phyloP scores from a whole-genome alignment of 2,797 vertebrate species.

The Podargus strigoides region DNA sequence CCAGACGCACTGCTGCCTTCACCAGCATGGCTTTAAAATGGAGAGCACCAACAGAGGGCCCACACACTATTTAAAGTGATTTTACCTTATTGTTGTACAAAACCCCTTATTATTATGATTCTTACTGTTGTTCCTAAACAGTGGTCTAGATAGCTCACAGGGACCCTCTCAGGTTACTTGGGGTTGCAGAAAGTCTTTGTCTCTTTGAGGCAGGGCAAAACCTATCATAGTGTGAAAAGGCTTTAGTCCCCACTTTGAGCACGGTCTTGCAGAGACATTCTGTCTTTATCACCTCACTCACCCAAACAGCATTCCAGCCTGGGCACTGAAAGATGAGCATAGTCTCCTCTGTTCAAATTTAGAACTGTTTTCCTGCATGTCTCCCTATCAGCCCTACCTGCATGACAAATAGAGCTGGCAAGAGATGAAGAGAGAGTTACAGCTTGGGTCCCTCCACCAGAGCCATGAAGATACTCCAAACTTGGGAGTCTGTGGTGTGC shows the following conservation, averaged over 20 bases:
- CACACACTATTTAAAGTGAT: rapidly evolving
- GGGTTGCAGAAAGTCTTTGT: not conserved
- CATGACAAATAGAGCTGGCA: not conserved
- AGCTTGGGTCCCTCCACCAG: not conserved
- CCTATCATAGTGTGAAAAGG: not conserved
- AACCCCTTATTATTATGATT: rapidly evolving
- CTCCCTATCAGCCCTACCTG: not conserved
- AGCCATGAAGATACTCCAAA: rapidly evolving
- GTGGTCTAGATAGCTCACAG: not conserved
- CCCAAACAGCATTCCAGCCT: rapidly evolving
- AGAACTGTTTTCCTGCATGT: not conserved
- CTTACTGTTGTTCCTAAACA: not conserved
- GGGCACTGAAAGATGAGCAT: not conserved
- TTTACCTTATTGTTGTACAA: not conserved
- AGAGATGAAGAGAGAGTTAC: not conserved
- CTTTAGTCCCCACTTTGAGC: not conserved
- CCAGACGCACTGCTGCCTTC: not conserved
- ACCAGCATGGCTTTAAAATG: not conserved
- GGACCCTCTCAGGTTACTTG: not conserved
- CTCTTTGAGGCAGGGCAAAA: not conserved
- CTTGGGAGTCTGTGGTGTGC: rapidly evolving
- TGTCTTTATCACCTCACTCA: not conserved
- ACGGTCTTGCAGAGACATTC: not conserved
- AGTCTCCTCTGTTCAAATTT: rapidly evolving
- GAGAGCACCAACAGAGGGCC: not conserved